Conservation (phyloP, 2,888 invertebrate species). For the Leucoptera coffeella region DNA sequence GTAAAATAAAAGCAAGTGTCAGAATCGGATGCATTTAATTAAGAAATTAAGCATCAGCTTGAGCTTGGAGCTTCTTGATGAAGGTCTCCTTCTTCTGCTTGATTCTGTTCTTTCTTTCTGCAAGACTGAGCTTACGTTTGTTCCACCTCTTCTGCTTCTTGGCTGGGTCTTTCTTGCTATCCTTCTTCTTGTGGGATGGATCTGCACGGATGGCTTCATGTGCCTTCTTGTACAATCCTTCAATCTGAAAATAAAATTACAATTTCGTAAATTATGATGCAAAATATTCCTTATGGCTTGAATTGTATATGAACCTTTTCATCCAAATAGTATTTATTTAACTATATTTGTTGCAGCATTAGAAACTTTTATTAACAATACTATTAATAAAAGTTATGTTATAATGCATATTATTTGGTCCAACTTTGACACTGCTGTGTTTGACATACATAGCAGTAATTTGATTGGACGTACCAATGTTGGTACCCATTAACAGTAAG, state of each 20-base stretch:
- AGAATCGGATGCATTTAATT: slow-evolving; percentile 15
- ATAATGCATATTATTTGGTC: slow-evolving; percentile 25
- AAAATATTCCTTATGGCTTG: no score
- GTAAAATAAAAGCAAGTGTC: slow-evolving; percentile 2
- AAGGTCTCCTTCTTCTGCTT: slow-evolving; percentile 90
- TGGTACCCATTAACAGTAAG: no score
- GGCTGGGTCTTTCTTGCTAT: slow-evolving; percentile 48
- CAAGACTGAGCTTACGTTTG: slow-evolving; percentile 80
- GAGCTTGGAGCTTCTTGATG: slow-evolving; percentile 51
- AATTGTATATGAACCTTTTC: no score
- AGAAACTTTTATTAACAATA: slow-evolving; percentile 9
- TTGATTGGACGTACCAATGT: slow-evolving; percentile 49
- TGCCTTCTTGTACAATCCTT: slow-evolving; percentile 90
- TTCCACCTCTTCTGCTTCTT: slow-evolving; percentile 78
- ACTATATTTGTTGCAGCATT: slow-evolving; percentile 17
- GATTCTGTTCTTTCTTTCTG: slow-evolving; percentile 88
- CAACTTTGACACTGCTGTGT: slow-evolving; percentile 32
- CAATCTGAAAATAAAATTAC: slow-evolving; percentile 62
- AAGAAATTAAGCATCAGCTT: slow-evolving; percentile 28
- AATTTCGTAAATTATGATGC: no score
- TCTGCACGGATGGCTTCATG: slow-evolving; percentile 88
- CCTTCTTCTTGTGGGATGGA: slow-evolving; percentile 63
- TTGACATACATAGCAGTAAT: slow-evolving; percentile 24
- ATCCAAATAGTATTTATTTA: no score
- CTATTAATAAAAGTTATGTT: slow-evolving; percentile 8